Conservation (phyloP, 2,797 vertebrate genomes). For the Melanotaenia parkinsoni region DNA sequence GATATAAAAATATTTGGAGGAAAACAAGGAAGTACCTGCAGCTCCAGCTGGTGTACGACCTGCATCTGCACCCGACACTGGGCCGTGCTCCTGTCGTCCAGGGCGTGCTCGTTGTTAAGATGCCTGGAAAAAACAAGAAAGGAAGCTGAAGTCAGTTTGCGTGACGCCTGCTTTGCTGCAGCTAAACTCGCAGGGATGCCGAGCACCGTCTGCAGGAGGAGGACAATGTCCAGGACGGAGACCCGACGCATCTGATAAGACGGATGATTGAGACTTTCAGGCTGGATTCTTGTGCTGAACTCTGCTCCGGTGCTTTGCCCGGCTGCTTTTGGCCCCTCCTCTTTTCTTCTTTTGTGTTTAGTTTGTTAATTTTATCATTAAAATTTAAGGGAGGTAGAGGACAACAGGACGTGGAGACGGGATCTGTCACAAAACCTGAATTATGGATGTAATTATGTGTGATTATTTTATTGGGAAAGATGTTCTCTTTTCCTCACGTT, state of each 20-base stretch:
- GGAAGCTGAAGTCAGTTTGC: constrained; percentile 39
- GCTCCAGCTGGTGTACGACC: constrained; percentile 99
- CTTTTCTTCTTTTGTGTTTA: constrained; percentile 82
- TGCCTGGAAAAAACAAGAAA: constrained; percentile 84
- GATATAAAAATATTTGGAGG: too few relatives aligned
- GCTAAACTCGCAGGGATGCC: too few relatives aligned
- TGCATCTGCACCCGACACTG: constrained; percentile 99
- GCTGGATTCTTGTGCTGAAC: constrained; percentile 70
- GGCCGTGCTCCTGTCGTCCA: constrained; percentile 99
- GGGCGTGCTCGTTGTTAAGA: constrained; percentile 99
- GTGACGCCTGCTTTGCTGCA: too few relatives aligned
- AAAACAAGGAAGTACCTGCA: constrained; percentile 88
- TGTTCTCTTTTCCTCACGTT: constrained; percentile 98
- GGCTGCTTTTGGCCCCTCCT: constrained; percentile 9
- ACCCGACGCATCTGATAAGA: constrained; percentile 48
- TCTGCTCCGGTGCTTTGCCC: constrained; percentile 33
- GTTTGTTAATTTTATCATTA: constrained; percentile 92
- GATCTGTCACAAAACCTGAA: constrained; percentile 99
- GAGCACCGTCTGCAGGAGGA: too few relatives aligned
- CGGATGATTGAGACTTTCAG: constrained; percentile 66
- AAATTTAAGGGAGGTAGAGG: constrained; percentile 94
- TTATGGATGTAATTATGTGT: constrained; percentile 99
- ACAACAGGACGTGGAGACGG: constrained; percentile 98
- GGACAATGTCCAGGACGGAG: too few relatives aligned
- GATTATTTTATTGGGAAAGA: constrained; percentile 99